Base-by-base conservation (phyloP, 1,140 invertebrate genomes). In the Rhopalosiphum padi region DNA sequence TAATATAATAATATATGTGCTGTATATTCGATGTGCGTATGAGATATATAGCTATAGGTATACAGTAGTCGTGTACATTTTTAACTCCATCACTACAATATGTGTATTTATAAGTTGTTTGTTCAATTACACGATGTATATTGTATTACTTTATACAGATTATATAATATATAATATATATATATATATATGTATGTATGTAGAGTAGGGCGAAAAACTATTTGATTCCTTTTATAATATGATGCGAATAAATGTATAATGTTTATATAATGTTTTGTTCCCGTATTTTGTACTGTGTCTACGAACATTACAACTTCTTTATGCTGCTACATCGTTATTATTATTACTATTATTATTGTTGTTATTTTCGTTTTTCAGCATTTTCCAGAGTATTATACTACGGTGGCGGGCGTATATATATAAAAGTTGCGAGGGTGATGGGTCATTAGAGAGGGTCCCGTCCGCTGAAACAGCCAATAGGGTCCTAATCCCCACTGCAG, bases 351-450 rank as follows among this genome's bases (percentile, higher is more conserved):
- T 37, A 37, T 51, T 48, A 2, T 87, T n/a, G 41, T 43, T 23
- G 22, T 46, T 37, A 55, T 55, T 60, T 53, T 91, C 55, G 41
- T 68, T 91, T 91, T 91, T 68, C 25, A 43, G 87, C 35, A 90
- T 60, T 91, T 91, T 48, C 86, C 30, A n/a, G 8, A 86, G 60
- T 18, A n/a, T 68, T 68, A 68, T 68, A 87, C 41, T 48, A 87
- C 46, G 46, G 46, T 11, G 87, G 46, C 55, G 90, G 89, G 23
- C 53, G 41, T 4, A 35, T 41, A 22, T 82, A 25, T 60, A 60
- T 25, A 77, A 91, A 92, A 92, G 68, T 82, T 92, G 77, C 46
- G 91, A 92, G 91, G 91, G 91, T 48, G 91, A 92, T 37, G 91
- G 91, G 77, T 92, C 91, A 92, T 92, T 91, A 82, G 55, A 77